Base-by-base conservation (phyloP, 2,888 invertebrate species). In the Orchesellides sinensis region DNA sequence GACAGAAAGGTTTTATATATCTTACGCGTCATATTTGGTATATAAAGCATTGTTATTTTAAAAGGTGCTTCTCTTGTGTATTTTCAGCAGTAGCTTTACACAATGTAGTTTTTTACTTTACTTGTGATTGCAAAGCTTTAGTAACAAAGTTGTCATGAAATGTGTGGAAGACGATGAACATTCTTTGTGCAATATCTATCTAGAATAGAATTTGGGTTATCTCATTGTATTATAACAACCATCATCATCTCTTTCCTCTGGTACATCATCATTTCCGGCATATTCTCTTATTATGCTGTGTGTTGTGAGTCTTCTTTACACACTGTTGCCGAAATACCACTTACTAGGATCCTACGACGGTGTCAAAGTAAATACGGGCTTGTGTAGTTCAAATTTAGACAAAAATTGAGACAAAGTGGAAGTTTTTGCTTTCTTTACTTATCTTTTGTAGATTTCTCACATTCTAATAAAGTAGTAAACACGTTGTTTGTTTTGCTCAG, bases 351-450 rank as follows among this genome's bases (percentile, higher is more conserved):
- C n/a, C n/a, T n/a, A 21, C 32, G 73, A 49, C 29, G 61, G 61
- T 45, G 73, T 73, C 73, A 73, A 61, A 61, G 29, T 61, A 73
- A 73, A 73, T 47, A 73, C 35, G 45, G 59, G 12, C 32, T 61
- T 61, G n/a, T 35, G n/a, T 54, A 40, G 59, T 56, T 23, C 56
- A 5, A 6, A 61, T 61, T 61, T 47, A 49, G 47, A 40, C 45
- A 23, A 73, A 73, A 73, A 73, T 61, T 73, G 73, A 47, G 40
- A 73, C 61, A 63, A 61, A 61, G 21, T 61, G 73, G 49, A 32
- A 68, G 49, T 32, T 10, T 17, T 12, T 1, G 19, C 47, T 61
- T n/a, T n/a, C n/a, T n/a, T n/a, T n/a, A n/a, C n/a, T n/a, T n/a
- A n/a, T n/a, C 47, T 47, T 45, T 72, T 49, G 35, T 35, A 49